phyloP scores from a whole-genome alignment of 35 echinoderm and acorn worm species.

The Amphiura filiformis region DNA sequence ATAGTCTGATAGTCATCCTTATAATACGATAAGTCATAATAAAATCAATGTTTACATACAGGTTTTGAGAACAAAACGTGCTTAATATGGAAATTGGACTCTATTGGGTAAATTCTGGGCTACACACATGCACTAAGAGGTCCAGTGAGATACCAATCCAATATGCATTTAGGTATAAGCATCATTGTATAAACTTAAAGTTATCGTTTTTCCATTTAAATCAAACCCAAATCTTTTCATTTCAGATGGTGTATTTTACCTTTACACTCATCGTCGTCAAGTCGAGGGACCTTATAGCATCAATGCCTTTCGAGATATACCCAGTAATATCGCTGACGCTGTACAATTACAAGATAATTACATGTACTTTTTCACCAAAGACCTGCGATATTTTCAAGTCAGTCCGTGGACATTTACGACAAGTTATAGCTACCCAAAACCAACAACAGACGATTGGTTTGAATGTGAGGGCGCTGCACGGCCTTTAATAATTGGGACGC shows the following conservation, averaged over 20 bases:
- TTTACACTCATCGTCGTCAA: background rate
- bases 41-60: too few relatives aligned
- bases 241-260: conserved; percentile 44
- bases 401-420: conserved; percentile 44
- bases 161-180: too few relatives aligned
- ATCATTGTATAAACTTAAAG: too few relatives aligned
- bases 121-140: too few relatives aligned
- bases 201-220: too few relatives aligned
- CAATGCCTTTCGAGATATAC: conserved; percentile 17
- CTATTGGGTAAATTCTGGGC: too few relatives aligned
- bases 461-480: conserved; percentile 3
- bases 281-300: conserved; percentile 37
- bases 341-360: conserved; percentile 62
- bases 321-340: background rate
- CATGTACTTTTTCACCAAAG: conserved; percentile 59
- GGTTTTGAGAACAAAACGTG: too few relatives aligned
- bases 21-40: too few relatives aligned
- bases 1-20: too few relatives aligned
- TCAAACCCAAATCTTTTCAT: too few relatives aligned
- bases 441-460: conserved; percentile 47
- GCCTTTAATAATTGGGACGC: background rate
- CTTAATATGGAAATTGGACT: too few relatives aligned
- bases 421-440: conserved; percentile 40
- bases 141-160: too few relatives aligned
- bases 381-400: conserved; percentile 45